A percentile compares a stretch with the other conserved stretches of the same genome.
Conservation (phyloP, 1,140 invertebrate genomes). For the Euwallacea fornicatus region DNA sequence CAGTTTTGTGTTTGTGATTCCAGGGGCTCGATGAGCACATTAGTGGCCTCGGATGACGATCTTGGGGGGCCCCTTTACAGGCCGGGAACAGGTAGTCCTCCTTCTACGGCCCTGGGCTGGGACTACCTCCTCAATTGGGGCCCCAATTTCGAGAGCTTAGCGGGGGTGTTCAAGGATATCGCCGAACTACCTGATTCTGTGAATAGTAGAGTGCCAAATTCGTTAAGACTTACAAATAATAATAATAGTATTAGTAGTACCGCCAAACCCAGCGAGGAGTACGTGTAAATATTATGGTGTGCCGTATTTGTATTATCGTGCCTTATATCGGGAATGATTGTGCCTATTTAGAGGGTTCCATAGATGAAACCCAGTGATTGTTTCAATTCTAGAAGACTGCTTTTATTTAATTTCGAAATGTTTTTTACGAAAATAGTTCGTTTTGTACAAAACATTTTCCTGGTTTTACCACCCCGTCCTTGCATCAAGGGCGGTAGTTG, state of each 20-base stretch:
- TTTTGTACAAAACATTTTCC: conserved; percentile 3
- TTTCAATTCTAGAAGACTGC: conserved; percentile 9
- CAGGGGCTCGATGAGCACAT: conserved; percentile 85
- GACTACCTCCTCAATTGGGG: conserved; percentile 95
- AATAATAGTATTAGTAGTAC: conserved; percentile 46
- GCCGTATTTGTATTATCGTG: conserved; percentile 35
- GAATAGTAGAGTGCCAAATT: conserved; percentile 64
- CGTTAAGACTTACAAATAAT: conserved; percentile 61
- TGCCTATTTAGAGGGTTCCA: background rate
- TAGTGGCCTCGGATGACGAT: conserved; percentile 91
- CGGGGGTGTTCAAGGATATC: conserved; percentile 95
- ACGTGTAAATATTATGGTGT: conserved; percentile 59
- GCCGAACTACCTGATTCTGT: conserved; percentile 86
- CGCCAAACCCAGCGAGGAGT: conserved; percentile 78
- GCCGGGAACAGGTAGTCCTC: conserved; percentile 74
- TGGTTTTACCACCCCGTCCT: conserved; percentile 10
- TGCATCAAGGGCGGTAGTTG: conserved; percentile 21
- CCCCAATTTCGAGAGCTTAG: conserved; percentile 91
- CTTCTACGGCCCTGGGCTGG: conserved; percentile 78
- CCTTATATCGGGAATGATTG: conserved; percentile 14
- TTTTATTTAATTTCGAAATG: conserved; percentile 9
- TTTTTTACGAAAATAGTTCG: background rate
- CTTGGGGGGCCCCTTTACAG: conserved; percentile 73
- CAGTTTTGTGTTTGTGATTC: conserved; percentile 30
- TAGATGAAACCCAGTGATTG: background rate